A percentile compares a stretch with the other conserved stretches of the same genome.
Evolutionary conservation across 2,797 vertebrate genomes (phyloP).

Genomic region (Lepus townsendii): DNA sequence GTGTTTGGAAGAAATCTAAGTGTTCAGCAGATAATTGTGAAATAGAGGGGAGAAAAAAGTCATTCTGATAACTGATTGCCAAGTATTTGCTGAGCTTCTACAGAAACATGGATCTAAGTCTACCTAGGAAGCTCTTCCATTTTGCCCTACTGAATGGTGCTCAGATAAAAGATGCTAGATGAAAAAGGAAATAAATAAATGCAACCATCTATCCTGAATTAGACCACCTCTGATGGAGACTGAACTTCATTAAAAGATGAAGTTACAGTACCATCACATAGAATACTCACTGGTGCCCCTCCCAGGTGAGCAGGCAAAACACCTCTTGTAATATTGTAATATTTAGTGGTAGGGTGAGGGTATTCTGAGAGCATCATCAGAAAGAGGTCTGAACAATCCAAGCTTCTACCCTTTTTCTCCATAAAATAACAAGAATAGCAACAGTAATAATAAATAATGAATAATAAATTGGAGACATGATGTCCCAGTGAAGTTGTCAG

Average conservation of each 20-base stretch:
- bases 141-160: background rate
- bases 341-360: background rate
- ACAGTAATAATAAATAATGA: too few species aligned
- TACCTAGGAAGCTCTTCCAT: too few species aligned
- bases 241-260: background rate
- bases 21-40: background rate
- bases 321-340: background rate
- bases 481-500: background rate
- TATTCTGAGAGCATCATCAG: background rate
- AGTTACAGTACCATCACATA: background rate
- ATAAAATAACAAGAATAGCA: too few species aligned
- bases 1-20: background rate
- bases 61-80: background rate
- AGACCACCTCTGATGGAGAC: background rate
- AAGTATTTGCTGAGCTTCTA: background rate
- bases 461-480: background rate
- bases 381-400: background rate
- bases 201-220: background rate
- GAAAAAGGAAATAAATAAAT: background rate
- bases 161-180: background rate
- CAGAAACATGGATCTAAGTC: background rate
- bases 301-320: background rate
- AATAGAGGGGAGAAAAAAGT: background rate
- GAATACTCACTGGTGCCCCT: background rate
- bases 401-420: background rate